Evolutionary conservation across 2,888 invertebrate species (phyloP).

Genomic region (Melieria omissa): DNA sequence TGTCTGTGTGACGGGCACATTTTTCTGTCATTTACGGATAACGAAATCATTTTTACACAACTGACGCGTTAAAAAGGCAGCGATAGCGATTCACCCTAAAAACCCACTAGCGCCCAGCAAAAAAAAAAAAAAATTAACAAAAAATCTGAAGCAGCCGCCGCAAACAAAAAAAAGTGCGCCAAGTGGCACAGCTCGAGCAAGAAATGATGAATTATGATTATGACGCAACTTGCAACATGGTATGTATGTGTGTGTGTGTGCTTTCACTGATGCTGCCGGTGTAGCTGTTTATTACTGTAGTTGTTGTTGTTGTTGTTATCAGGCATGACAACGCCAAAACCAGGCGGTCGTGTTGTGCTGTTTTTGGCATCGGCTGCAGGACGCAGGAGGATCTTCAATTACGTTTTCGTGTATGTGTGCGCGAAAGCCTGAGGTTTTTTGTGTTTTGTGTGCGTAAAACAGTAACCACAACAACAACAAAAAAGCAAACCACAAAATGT

Average conservation of each 20-base stretch:
- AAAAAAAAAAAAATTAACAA: neutral
- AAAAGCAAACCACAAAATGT: neutral
- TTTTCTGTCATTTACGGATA: constrained; percentile 57
- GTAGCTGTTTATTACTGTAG: neutral
- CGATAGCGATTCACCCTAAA: constrained; percentile 21
- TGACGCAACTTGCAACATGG: constrained; percentile 19
- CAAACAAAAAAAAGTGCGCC: too few species aligned
- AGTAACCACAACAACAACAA: too few species aligned
- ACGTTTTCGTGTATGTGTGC: too few species aligned
- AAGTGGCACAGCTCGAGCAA: constrained; percentile 2
- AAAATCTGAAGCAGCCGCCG: too few species aligned
- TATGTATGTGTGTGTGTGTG: constrained; percentile 20
- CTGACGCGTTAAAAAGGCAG: constrained; percentile 53
- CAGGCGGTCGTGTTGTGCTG: too few species aligned
- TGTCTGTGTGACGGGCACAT: neutral
- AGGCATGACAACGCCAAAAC: too few species aligned
- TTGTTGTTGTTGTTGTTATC: too few species aligned
- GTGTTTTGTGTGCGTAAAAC: too few species aligned
- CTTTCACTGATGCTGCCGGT: constrained; percentile 9
- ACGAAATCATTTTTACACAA: constrained; percentile 61
- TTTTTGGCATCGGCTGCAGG: too few species aligned
- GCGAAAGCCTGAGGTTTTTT: too few species aligned
- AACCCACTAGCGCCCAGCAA: neutral
- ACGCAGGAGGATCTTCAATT: too few species aligned
- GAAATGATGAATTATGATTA: constrained; percentile 27